Evolutionary conservation across 1,140 invertebrate genomes (phyloP).

Genomic region (Chelonus insularis): DNA sequence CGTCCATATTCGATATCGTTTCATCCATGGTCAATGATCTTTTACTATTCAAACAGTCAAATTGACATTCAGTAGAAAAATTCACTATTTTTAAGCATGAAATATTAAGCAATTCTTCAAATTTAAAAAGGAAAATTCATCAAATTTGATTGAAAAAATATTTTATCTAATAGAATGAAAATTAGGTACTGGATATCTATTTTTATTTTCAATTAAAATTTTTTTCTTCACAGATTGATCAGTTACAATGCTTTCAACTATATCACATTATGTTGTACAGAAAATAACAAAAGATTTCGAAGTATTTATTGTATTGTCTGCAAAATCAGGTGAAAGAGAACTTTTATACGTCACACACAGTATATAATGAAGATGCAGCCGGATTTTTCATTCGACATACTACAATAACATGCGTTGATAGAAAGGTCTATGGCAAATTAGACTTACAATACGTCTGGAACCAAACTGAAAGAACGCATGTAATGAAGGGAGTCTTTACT

Average conservation of each 20-base stretch:
- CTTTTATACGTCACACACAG: conserved; percentile 2
- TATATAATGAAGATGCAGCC: conserved; percentile 23
- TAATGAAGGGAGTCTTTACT: neutral
- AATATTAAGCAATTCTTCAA: no score
- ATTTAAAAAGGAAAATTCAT: no score
- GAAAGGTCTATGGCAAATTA: conserved; percentile 15
- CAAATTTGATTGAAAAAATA: no score
- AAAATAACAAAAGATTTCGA: conserved; percentile 9
- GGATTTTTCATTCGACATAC: conserved; percentile 13
- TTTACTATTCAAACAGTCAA: conserved; percentile 16
- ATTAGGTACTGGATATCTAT: no score
- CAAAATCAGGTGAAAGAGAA: neutral
- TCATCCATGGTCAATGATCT: conserved; percentile 10
- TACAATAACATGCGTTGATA: neutral
- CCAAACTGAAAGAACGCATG: neutral
- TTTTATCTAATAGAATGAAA: no score
- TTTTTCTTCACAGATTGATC: no score
- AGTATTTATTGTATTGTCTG: conserved; percentile 20
- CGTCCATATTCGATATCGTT: conserved; percentile 16
- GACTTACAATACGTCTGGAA: conserved; percentile 11
- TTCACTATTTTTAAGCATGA: no score
- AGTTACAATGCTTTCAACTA: no score
- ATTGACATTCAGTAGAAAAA: neutral
- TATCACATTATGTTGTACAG: conserved; percentile 11
- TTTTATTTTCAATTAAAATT: no score